Percentiles rank a stretch among this genome's conserved stretches.
Conservation (phyloP, 2,797 vertebrate genomes). For the Capromys pilorides region DNA sequence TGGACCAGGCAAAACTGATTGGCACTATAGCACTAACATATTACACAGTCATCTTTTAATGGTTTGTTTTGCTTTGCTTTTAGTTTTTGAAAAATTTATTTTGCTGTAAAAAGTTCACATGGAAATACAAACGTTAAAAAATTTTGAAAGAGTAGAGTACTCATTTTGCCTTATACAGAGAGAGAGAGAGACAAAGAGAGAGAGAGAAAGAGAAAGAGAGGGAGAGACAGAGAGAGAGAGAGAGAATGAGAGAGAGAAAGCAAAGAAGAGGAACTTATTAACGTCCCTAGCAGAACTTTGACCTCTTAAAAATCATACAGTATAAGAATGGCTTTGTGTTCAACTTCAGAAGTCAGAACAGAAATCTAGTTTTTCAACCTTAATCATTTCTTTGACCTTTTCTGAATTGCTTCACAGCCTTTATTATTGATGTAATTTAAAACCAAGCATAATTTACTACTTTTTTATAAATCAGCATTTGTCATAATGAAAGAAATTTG, state of each 20-base stretch:
- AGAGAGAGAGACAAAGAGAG: too few species aligned
- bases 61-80: not conserved
- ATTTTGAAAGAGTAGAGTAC: not conserved
- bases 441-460: not conserved
- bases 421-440: slow-evolving; percentile 43
- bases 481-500: slow-evolving; percentile 9
- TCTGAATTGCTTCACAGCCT: slow-evolving; percentile 53
- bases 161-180: not conserved
- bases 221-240: not conserved
- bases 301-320: slow-evolving; percentile 7
- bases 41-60: not conserved
- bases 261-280: not conserved
- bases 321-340: not conserved
- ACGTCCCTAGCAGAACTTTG: slow-evolving; percentile 40
- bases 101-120: slow-evolving; percentile 8
- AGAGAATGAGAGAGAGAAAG: too few species aligned
- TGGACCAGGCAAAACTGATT: not conserved
- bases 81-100: not conserved
- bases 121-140: not conserved
- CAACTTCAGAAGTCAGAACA: slow-evolving; percentile 28
- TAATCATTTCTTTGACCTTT: slow-evolving; percentile 56
- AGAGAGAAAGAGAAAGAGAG: too few species aligned
- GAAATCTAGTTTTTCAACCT: slow-evolving; percentile 54
- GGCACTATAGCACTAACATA: not conserved
- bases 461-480: slow-evolving; percentile 12